Evolutionary conservation across 2,797 vertebrate species (phyloP), one percentile per base, ranked within the genome.

Genomic region (Pseudochromis fuscus): DNA sequence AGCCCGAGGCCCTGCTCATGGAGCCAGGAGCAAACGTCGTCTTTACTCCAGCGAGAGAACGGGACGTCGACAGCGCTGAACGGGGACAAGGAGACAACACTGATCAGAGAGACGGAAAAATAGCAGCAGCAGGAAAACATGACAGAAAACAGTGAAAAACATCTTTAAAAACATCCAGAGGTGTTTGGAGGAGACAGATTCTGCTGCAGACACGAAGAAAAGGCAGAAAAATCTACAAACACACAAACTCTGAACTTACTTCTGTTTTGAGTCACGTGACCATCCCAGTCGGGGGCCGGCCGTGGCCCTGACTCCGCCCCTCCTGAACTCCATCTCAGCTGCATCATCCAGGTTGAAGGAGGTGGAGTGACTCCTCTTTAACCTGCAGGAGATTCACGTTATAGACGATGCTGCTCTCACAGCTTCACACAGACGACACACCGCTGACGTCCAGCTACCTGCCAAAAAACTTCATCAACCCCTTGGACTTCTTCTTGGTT

Each of bases 301-400:
- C 0, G 98, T 98, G 6, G 97, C 96, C 88, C 98, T 93, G 25
- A 96, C 96, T 40, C 97, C 97, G 33, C 98, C 98, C 91, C 98
- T 95, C 74, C 92, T 95, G 91, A 99, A 99, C 84, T 97, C 97
- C 0, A 92, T 87, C 57, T 98, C 96, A 0, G 95, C 87, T 65
- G 93, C 94, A 15, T 99, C 96, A 0, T 98, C 96, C 0, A 95
- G 93, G 90, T 96, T 97, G 71, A 97, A 95, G 1, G 96, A 97
- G 12, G 96, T 96, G 0, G 98, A 99, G 63, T 98, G 97, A 70
- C 96, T 99, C 88, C 97, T 96, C 85, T 91, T 96, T 28, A 99
- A 94, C 59, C 98, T 98, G 79, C 64, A 50, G 27, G 52, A 71
- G 52, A 15, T 5, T 7, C 37, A 19, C 44, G 3, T 7, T 4